Base-by-base conservation (phyloP, 2,797 vertebrate species). In the Cossypha niveicapilla region DNA sequence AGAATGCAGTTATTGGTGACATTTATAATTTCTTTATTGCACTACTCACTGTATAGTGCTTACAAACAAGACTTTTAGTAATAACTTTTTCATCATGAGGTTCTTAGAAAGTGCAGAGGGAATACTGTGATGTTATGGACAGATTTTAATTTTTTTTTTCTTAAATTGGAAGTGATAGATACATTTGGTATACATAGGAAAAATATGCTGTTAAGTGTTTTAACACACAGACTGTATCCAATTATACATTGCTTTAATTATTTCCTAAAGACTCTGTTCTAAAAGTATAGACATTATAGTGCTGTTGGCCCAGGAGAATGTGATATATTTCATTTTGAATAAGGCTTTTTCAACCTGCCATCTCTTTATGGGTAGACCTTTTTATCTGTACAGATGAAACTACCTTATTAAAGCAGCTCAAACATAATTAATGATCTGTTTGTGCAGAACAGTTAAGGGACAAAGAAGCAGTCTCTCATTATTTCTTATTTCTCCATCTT, bases 351-450 rank as follows among this genome's bases (percentile, higher is more conserved):
- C 18, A 73, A 22, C 7, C 70, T 75, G 41, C 22, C n/a, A 14
- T 77, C 27, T 90, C 66, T 86, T 88, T 50, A 74, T 60, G 34
- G 18, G 42, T 66, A 84, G 39, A 66, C 13, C 15, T 86, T 87
- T 83, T 65, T 50, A 61, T 74, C 75, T 47, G 24, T 42, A 37
- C 13, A 74, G n/a, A 22, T 53, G 60, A 83, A 87, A 78, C 41
- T 74, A 84, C 23, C 57, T 80, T 76, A 45, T 76, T 88, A 88
- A 15, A 79, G 39, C 24, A 84, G 32, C 70, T 91, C 72, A 86
- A 73, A 50, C 11, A 45, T 91, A 93, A 93, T 96, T 92, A 88
- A 48, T 39, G 30, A 79, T 79, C 30, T 30, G 17, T 81, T 94
- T 77, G 47, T 80, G 39, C 41, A 83, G 68, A 92, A 72, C 13